These are phyloP conservation scores for Lasioglossum albipes DNA, from an alignment of 1,140 invertebrate genomes.

Conservation along the genomic window DNA sequence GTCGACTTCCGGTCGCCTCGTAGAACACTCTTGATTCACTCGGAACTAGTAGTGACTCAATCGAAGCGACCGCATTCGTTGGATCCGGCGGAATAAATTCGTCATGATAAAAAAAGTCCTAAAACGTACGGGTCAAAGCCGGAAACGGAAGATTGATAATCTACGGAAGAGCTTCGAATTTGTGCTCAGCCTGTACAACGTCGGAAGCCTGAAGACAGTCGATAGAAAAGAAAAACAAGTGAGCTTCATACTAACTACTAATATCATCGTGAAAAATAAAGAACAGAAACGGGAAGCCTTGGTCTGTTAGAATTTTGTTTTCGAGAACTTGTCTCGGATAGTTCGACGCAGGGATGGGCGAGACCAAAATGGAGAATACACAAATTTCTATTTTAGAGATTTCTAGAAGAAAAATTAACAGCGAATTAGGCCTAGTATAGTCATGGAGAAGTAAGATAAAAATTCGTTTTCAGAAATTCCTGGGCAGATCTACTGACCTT, in stretches of 20 bases:
- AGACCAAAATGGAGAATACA: neutral
- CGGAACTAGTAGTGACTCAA: neutral
- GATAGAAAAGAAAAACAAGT: neutral
- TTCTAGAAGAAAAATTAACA: neutral
- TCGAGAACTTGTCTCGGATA: neutral
- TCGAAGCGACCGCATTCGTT: neutral
- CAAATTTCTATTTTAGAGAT: too few species aligned
- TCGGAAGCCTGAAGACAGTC: neutral
- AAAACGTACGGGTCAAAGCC: neutral
- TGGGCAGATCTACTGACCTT: neutral
- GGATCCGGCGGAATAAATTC: neutral
- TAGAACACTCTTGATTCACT: neutral
- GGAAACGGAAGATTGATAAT: neutral
- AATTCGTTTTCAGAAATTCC: neutral
- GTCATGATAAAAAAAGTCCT: neutral
- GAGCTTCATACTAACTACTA: neutral
- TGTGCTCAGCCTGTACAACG: slow-evolving; percentile 18
- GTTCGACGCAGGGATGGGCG: slow-evolving; percentile 26
- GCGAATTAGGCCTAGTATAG: slow-evolving; percentile 21
- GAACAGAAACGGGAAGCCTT: slow-evolving; percentile 4
- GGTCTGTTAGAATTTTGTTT: slow-evolving; percentile 14
- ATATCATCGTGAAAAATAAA: neutral
- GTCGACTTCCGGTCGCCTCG: neutral
- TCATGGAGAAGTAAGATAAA: neutral
- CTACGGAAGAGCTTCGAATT: neutral